Conservation (phyloP, 2,113 vertebrate genomes). For the Oncorhynchus kisutch region DNA sequence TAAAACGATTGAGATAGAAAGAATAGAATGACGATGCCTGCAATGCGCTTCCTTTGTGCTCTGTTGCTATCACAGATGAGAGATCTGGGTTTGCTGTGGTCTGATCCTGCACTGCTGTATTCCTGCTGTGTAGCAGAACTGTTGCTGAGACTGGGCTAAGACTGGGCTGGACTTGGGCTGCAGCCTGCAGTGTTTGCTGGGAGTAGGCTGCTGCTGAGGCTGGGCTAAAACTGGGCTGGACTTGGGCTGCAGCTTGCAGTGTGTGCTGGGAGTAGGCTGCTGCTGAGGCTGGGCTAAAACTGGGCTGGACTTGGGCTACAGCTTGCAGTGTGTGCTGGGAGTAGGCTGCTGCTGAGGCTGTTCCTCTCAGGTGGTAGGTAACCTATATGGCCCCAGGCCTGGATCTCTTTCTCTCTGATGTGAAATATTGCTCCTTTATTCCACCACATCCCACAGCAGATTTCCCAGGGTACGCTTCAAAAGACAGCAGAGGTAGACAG, state of each 20-base stretch:
- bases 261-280: too few relatives aligned
- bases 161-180: not conserved
- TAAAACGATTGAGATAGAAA: not conserved
- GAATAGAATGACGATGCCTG: not conserved
- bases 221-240: too few relatives aligned
- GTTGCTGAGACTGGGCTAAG: not conserved
- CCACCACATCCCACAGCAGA: conserved; percentile 55
- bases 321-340: too few relatives aligned
- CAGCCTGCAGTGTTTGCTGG: not conserved
- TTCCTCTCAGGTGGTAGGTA: conserved; percentile 12
- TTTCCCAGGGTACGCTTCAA: conserved; percentile 53
- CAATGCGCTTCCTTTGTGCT: not conserved
- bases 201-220: conserved; percentile 3
- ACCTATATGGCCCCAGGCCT: conserved; percentile 14
- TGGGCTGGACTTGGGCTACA: too few relatives aligned
- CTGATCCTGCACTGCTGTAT: not conserved
- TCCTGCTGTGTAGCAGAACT: not conserved
- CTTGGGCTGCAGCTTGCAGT: too few relatives aligned
- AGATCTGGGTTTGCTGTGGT: not conserved
- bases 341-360: too few relatives aligned
- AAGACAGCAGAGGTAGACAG: conserved; percentile 64
- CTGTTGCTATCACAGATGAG: not conserved
- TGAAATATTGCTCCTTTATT: conserved; percentile 53
- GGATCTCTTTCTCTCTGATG: conserved; percentile 22
- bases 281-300: too few relatives aligned